phyloP scores from a whole-genome alignment of 2,113 vertebrate genomes.

The Lycaon pictus region DNA sequence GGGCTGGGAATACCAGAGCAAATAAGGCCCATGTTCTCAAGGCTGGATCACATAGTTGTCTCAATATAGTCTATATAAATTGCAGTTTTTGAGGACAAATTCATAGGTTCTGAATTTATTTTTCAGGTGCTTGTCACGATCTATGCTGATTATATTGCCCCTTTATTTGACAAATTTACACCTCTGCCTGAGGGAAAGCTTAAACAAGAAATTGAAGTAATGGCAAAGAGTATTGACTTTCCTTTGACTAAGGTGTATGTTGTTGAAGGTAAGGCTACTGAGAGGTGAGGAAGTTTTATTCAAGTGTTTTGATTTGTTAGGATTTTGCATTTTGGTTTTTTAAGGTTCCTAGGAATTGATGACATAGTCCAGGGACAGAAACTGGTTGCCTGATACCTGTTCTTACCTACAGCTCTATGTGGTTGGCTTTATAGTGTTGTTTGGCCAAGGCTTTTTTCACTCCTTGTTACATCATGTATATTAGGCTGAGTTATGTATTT shows the following conservation, averaged over 20 bases:
- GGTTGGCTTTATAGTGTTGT: slow-evolving; percentile 4
- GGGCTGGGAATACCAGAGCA: slow-evolving; percentile 20
- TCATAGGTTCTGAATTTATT: slow-evolving; percentile 70
- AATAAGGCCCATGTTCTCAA: neutral
- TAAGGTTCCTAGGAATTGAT: slow-evolving; percentile 38
- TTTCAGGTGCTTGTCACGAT: slow-evolving; percentile 98
- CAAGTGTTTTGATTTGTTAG: slow-evolving; percentile 44
- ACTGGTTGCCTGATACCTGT: neutral
- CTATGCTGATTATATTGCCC: slow-evolving; percentile 99
- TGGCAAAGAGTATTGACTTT: slow-evolving; percentile 96
- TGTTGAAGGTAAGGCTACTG: slow-evolving; percentile 93
- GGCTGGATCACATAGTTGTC: slow-evolving; percentile 29
- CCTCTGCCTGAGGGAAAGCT: slow-evolving; percentile 97
- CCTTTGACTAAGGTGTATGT: slow-evolving; percentile 98
- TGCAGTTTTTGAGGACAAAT: neutral
- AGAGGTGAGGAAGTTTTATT: slow-evolving; percentile 43
- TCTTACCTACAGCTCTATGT: neutral
- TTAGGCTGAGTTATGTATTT: slow-evolving; percentile 14
- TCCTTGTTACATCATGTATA: neutral
- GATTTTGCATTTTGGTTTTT: slow-evolving; percentile 47
- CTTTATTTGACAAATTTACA: slow-evolving; percentile 98
- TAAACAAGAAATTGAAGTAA: slow-evolving; percentile 95
- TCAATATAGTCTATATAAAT: slow-evolving; percentile 13
- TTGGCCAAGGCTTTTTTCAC: neutral
- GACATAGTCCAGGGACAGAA: neutral